phyloP scores from a whole-genome alignment of 2,113 vertebrate species.

The Nyctereutes procyonoides region DNA sequence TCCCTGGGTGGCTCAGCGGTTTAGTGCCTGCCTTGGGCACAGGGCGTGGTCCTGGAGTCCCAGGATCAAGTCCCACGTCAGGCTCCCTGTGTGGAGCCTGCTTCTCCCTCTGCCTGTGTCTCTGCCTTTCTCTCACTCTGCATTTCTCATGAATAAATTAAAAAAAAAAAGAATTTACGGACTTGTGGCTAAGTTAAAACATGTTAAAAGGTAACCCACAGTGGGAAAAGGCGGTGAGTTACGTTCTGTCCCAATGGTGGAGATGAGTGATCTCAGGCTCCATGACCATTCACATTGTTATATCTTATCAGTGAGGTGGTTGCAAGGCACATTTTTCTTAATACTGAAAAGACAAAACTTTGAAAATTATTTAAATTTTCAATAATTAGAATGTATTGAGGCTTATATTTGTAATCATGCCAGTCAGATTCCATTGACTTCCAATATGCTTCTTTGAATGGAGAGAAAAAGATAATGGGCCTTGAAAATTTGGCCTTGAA shows the following conservation, averaged over 20 bases:
- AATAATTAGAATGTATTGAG: conserved; percentile 2
- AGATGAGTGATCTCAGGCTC: background rate
- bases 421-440: background rate
- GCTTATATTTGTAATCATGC: background rate
- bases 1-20: no score
- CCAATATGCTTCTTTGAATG: background rate
- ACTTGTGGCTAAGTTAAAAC: background rate
- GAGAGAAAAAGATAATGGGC: background rate
- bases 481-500: background rate
- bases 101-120: no score
- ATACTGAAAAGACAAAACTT: conserved; percentile 3
- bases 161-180: background rate
- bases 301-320: background rate
- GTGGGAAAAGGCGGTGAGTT: background rate
- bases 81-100: no score
- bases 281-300: background rate
- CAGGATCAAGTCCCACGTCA: no score
- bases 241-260: background rate
- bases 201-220: background rate
- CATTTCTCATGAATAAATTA: no score
- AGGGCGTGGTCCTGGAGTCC: no score
- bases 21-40: no score
- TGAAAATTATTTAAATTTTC: conserved; percentile 9
- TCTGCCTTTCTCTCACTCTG: no score
- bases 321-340: conserved; percentile 16